Evolutionary conservation across 2,888 invertebrate genomes (phyloP).

Genomic region (Cosmia pyralina): DNA sequence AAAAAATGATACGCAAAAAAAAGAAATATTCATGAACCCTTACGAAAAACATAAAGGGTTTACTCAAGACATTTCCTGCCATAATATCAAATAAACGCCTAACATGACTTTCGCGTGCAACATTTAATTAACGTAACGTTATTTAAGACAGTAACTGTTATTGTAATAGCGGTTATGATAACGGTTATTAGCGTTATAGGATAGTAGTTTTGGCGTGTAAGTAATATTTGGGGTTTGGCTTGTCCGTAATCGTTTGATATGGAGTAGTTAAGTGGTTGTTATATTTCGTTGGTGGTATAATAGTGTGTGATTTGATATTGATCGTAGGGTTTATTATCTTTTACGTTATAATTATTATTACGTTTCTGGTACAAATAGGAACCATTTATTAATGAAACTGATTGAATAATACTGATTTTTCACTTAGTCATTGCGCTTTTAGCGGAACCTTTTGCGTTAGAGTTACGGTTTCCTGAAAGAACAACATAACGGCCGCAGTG

Average conservation of each 20-base stretch:
- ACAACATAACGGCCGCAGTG: too few species aligned
- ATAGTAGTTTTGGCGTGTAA: constrained; percentile 58
- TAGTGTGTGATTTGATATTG: neutral
- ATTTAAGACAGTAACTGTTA: constrained; percentile 58
- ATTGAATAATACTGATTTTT: neutral
- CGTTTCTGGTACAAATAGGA: neutral
- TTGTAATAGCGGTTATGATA: constrained; percentile 59
- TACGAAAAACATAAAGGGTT: constrained; percentile 9
- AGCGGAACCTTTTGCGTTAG: neutral
- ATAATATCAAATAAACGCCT: constrained; percentile 33
- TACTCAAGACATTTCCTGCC: constrained; percentile 38
- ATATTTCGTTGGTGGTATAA: constrained; percentile 7
- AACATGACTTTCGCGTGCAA: constrained; percentile 47
- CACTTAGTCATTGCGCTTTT: neutral
- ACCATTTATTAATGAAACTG: neutral
- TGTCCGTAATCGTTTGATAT: constrained; percentile 29
- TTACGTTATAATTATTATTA: neutral
- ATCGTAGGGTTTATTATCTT: neutral
- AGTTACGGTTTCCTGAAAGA: neutral
- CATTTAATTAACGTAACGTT: constrained; percentile 59
- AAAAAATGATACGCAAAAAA: constrained; percentile 1
- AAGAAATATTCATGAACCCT: neutral
- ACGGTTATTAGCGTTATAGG: constrained; percentile 55
- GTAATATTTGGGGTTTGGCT: constrained; percentile 48
- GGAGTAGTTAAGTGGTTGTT: constrained; percentile 14